Base-by-base conservation (phyloP, 2,888 invertebrate species). In the Ligdia adustata region DNA sequence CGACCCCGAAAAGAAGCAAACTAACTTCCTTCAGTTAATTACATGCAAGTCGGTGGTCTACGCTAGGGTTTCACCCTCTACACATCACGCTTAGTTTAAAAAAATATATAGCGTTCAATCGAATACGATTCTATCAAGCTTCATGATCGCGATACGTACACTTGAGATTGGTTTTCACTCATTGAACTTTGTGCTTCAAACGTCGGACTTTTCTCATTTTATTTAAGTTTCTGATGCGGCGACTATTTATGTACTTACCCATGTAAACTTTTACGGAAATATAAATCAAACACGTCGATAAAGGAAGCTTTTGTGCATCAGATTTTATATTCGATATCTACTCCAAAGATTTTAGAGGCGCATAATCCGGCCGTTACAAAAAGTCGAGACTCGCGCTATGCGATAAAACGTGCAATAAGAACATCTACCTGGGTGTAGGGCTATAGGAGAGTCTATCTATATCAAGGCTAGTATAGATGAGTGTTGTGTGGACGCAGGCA, bases 21-120 rank as follows among this genome's bases (percentile, higher is more conserved):
- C 77, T 85, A 82, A 84, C 76, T 85, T 82, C 75, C 76, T 80
- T 75, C 71, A 55, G 69, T 70, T 67, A 88, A 87, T 87, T 88
- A 87, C 82, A 82, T 77, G 80, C 79, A 80, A 82, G 79, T 66
- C 72, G 77, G 69, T 64, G 69, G 75, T 62, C 65, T 64, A 60
- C 56, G 66, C 60, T 64, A 71, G 75, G 75, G 70, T 71, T 57
- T 72, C 72, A 72, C 77, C 77, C 78, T 39, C 66, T 56, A 58
- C 58, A 62, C 61, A 62, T 69, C 87, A 88, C 86, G 88, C 88
- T 75, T 52, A 62, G 35, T 63, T 20, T 7, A 26, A 43, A 44
- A 28, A 39, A 34, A 18, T 16, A 22, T 13, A 22, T 33, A 42
- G 24, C n/a, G 12, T n/a, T 34, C 33, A 9, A 18, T 29, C 14